Conservation (phyloP, 2,888 invertebrate genomes). For the Papilio protenor region DNA sequence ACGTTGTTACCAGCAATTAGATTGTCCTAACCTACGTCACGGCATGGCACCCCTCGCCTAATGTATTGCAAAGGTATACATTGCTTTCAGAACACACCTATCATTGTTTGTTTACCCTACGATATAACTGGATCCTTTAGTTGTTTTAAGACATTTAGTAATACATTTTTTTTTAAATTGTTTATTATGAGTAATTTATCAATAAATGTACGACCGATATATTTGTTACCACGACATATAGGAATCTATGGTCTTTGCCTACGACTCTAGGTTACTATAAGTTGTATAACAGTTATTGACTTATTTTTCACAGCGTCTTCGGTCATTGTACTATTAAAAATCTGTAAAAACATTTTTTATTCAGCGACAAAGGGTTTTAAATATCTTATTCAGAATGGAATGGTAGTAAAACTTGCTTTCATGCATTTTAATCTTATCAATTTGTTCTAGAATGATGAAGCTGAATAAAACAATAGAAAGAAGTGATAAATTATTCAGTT, state of each 20-base stretch:
- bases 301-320: not conserved
- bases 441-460: slow-evolving; percentile 24
- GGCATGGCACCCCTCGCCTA: slow-evolving; percentile 16
- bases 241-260: too few species aligned
- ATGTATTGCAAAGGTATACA: slow-evolving; percentile 30
- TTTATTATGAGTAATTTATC: too few species aligned
- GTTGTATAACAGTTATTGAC: too few species aligned
- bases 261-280: too few species aligned
- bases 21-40: slow-evolving; percentile 7
- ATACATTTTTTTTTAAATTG: not conserved
- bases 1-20: not conserved
- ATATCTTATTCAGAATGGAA: not conserved
- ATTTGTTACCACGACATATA: too few species aligned
- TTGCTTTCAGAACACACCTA: slow-evolving; percentile 23
- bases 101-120: slow-evolving; percentile 20
- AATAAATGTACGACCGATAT: too few species aligned
- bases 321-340: not conserved
- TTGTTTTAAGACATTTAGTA: slow-evolving; percentile 11
- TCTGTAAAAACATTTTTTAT: not conserved
- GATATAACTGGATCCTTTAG: not conserved
- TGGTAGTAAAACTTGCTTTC: not conserved
- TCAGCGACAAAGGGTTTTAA: not conserved
- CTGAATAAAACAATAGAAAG: slow-evolving; percentile 47
- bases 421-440: slow-evolving; percentile 38
- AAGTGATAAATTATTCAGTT: slow-evolving; percentile 49